Evolutionary conservation across 92 coral and sea anemone genomes (phyloP).

Genomic region (Scolanthus callimorphus): DNA sequence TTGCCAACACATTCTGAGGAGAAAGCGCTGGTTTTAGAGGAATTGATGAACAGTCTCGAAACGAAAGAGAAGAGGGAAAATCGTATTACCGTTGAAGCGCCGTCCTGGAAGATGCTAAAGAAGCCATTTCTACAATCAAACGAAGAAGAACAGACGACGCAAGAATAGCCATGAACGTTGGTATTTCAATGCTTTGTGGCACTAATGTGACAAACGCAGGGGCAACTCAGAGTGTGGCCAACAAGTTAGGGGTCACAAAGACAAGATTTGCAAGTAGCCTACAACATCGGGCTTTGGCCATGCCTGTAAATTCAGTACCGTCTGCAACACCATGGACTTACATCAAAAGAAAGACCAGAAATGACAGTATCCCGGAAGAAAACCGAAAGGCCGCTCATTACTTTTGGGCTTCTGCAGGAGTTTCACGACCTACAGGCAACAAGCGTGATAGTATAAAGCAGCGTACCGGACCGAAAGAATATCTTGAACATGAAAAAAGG

Average conservation of each 20-base stretch:
- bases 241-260: not conserved
- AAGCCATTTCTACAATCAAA: not conserved
- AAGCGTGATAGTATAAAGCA: conserved; percentile 33
- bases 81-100: too few species aligned
- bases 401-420: conserved; percentile 42
- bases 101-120: not conserved
- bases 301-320: too few species aligned
- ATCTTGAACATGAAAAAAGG: too few species aligned
- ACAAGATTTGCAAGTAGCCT: conserved; percentile 8
- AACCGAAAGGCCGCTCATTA: conserved; percentile 25
- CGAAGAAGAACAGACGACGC: conserved; percentile 12
- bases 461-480: too few species aligned
- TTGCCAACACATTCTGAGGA: conserved; percentile 4
- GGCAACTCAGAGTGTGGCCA: not conserved
- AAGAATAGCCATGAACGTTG: conserved; percentile 7
- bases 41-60: not conserved
- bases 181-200: conserved; percentile 20
- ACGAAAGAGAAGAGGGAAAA: not conserved
- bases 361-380: conserved; percentile 3
- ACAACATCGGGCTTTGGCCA: conserved; percentile 1
- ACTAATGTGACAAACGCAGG: not conserved
- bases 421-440: conserved; percentile 54
- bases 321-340: not conserved
- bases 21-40: not conserved
- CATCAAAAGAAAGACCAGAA: conserved; percentile 8